These are phyloP conservation scores for Dyspetes luteomarginatus DNA, from an alignment of 2,888 invertebrate genomes.

Conservation along the genomic window DNA sequence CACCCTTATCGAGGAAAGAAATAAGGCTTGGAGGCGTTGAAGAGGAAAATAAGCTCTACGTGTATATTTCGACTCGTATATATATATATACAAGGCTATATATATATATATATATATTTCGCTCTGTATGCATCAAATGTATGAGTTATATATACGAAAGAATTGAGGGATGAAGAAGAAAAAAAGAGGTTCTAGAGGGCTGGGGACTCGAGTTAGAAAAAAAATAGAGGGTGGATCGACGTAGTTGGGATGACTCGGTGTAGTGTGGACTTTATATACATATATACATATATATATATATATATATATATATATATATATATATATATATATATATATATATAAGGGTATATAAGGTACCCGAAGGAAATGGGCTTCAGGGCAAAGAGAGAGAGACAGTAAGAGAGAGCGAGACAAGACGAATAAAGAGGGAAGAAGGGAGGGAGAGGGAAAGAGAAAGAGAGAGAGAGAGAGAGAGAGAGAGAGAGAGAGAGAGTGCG, in stretches of 20 bases:
- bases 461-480: constrained; percentile 53
- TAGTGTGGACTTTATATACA: not conserved
- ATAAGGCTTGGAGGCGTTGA: constrained; percentile 28
- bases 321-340: constrained; percentile 20
- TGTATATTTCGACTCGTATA: not conserved
- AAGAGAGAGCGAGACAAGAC: constrained; percentile 10
- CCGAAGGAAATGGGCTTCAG: constrained; percentile 27
- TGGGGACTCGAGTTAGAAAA: constrained; percentile 55
- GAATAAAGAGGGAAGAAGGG: constrained; percentile 56
- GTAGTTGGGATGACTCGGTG: constrained; percentile 68
- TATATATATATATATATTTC: constrained; percentile 1
- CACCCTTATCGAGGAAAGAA: not conserved
- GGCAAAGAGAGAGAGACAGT: constrained; percentile 38
- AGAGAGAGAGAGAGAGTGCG: constrained; percentile 50
- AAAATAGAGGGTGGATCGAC: constrained; percentile 73
- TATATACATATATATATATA: not conserved
- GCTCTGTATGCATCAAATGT: constrained; percentile 14
- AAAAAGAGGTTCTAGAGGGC: constrained; percentile 37
- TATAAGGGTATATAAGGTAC: constrained; percentile 21
- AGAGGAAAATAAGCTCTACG: constrained; percentile 20
- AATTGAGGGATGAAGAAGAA: not conserved
- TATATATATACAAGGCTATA: not conserved
- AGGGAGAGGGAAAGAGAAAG: constrained; percentile 6
- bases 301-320: not conserved
- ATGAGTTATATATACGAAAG: not conserved